Evolutionary conservation across 2,888 invertebrate genomes (phyloP).

Genomic region (Epinotia brunnichana): DNA sequence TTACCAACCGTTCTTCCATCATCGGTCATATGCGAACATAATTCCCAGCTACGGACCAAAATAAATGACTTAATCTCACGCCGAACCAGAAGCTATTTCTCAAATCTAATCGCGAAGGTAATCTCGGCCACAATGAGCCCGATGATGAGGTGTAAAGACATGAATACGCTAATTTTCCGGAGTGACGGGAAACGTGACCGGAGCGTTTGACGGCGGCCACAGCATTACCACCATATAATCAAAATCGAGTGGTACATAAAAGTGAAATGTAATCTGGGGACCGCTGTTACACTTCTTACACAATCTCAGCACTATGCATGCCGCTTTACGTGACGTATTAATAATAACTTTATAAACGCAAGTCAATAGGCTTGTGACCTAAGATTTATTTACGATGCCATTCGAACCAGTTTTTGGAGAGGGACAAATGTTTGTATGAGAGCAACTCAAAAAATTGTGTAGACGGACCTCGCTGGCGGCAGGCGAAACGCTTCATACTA

Average conservation of each 20-base stretch:
- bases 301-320: slow-evolving; percentile 19
- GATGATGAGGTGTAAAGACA: slow-evolving; percentile 64
- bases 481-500: too few relatives aligned
- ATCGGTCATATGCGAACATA: slow-evolving; percentile 32
- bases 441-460: too few relatives aligned
- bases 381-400: too few relatives aligned
- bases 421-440: too few relatives aligned
- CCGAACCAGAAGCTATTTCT: slow-evolving; percentile 53
- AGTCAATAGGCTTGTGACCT: too few relatives aligned
- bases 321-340: not conserved
- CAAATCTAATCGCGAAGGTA: slow-evolving; percentile 59
- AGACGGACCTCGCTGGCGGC: too few relatives aligned
- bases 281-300: slow-evolving; percentile 22
- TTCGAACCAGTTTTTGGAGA: too few relatives aligned
- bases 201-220: slow-evolving; percentile 63
- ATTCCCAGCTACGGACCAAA: slow-evolving; percentile 50
- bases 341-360: too few relatives aligned
- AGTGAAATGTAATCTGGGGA: slow-evolving; percentile 33
- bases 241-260: slow-evolving; percentile 28
- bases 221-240: slow-evolving; percentile 56
- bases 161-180: slow-evolving; percentile 65
- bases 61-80: slow-evolving; percentile 62
- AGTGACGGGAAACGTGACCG: slow-evolving; percentile 64
- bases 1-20: not conserved
- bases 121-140: slow-evolving; percentile 69